Conservation (phyloP, 2,888 invertebrate genomes). For the Pemphredon lugubris region DNA sequence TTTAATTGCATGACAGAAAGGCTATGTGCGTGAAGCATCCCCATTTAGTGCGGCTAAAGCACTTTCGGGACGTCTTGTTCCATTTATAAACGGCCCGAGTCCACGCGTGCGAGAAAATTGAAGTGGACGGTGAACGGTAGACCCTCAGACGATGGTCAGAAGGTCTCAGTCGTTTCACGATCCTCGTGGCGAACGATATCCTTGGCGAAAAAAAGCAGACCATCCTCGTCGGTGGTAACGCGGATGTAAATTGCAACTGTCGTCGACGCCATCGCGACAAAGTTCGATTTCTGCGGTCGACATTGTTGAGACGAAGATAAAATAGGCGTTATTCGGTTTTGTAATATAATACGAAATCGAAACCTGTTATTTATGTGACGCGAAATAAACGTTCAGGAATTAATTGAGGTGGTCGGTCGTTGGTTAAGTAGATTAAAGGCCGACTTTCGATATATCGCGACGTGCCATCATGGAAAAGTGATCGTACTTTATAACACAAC, state of each 20-base stretch:
- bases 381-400: too few relatives aligned
- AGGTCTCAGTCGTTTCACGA: slow-evolving; percentile 52
- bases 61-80: slow-evolving; percentile 56
- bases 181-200: slow-evolving; percentile 29
- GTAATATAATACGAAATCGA: too few relatives aligned
- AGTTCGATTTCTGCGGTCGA: too few relatives aligned
- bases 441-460: too few relatives aligned
- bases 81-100: slow-evolving; percentile 69
- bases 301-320: too few relatives aligned
- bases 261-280: too few relatives aligned
- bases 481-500: neutral
- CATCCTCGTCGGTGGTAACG: too few relatives aligned
- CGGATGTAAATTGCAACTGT: too few relatives aligned
- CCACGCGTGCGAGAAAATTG: slow-evolving; percentile 49
- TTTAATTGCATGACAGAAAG: slow-evolving; percentile 18
- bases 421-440: too few relatives aligned
- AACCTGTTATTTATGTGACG: too few relatives aligned
- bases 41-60: slow-evolving; percentile 23
- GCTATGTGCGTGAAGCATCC: slow-evolving; percentile 23
- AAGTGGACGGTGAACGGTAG: slow-evolving; percentile 46
- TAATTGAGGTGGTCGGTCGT: too few relatives aligned
- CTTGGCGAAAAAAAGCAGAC: neutral
- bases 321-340: too few relatives aligned
- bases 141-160: slow-evolving; percentile 29
- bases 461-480: neutral